A percentile compares a stretch with the other conserved stretches of the same genome.
These are phyloP conservation scores for Ctenopoma multispine DNA, from an alignment of 2,797 vertebrate species.

Conservation along the genomic window DNA sequence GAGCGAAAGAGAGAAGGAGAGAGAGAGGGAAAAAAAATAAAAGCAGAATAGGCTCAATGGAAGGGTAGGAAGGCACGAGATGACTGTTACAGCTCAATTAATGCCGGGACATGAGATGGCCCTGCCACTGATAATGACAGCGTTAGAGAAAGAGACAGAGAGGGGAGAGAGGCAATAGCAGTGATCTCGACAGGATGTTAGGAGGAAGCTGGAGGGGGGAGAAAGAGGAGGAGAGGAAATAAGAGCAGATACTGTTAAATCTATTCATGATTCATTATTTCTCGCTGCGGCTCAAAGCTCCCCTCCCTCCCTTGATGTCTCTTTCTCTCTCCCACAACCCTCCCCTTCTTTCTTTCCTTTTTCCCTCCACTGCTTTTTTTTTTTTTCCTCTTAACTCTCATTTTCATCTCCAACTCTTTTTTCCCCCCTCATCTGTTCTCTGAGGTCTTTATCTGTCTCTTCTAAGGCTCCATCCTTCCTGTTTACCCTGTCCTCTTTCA, in stretches of 20 bases:
- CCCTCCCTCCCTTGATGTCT: conserved; percentile 67
- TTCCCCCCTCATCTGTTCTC: conserved; percentile 60
- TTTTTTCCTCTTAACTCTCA: conserved; percentile 60
- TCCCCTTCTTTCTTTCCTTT: conserved; percentile 23
- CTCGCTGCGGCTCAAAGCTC: conserved; percentile 70
- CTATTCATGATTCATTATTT: conserved; percentile 85
- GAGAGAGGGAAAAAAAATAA: not conserved
- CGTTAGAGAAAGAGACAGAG: conserved; percentile 30
- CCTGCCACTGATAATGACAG: conserved; percentile 73
- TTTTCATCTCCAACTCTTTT: conserved; percentile 55
- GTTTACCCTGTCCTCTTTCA: conserved; percentile 76
- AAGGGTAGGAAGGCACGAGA: conserved; percentile 51
- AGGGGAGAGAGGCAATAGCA: conserved; percentile 54
- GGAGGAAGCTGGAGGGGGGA: conserved; percentile 64
- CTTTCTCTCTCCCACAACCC: conserved; percentile 35
- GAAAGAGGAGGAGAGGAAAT: conserved; percentile 67
- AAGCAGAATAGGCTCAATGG: conserved; percentile 43
- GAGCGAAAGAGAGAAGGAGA: conserved; percentile 7
- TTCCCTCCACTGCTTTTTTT: conserved; percentile 50
- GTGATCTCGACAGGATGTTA: conserved; percentile 77
- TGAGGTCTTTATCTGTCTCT: conserved; percentile 76
- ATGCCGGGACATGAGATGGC: conserved; percentile 74
- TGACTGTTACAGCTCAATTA: conserved; percentile 80
- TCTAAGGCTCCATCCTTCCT: conserved; percentile 74
- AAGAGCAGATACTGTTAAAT: conserved; percentile 83